These are phyloP conservation scores for Ifrita kowaldi DNA, from an alignment of 2,113 vertebrate genomes.

Conservation along the genomic window DNA sequence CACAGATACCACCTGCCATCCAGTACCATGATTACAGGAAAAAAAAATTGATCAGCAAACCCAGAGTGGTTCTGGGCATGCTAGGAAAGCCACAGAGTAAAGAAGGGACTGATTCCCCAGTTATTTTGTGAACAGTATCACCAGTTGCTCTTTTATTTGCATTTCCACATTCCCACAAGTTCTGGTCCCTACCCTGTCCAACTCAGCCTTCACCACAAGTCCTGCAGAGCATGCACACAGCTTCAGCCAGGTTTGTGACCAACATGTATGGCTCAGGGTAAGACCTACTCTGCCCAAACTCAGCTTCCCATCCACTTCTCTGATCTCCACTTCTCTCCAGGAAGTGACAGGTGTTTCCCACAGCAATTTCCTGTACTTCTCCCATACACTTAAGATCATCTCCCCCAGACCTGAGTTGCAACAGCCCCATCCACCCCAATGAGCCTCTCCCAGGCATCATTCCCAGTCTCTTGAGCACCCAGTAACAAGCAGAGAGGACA, in stretches of 20 bases:
- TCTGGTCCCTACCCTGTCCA: background rate
- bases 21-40: background rate
- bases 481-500: background rate
- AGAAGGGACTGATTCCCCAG: fast-evolving
- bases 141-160: background rate
- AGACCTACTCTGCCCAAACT: background rate
- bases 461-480: background rate
- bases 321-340: background rate
- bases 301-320: background rate
- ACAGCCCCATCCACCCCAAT: background rate
- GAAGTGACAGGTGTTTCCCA: background rate
- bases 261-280: fast-evolving
- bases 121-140: background rate
- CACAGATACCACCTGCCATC: background rate
- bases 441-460: background rate
- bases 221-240: background rate
- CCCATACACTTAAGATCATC: background rate
- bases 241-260: background rate
- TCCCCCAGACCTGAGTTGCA: background rate
- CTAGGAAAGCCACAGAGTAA: background rate
- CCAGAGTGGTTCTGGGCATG: background rate
- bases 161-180: background rate
- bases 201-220: background rate
- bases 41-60: background rate
- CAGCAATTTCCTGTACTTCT: background rate